phyloP scores from a whole-genome alignment of 2,888 invertebrate genomes.

The Notocelia uddmanniana region DNA sequence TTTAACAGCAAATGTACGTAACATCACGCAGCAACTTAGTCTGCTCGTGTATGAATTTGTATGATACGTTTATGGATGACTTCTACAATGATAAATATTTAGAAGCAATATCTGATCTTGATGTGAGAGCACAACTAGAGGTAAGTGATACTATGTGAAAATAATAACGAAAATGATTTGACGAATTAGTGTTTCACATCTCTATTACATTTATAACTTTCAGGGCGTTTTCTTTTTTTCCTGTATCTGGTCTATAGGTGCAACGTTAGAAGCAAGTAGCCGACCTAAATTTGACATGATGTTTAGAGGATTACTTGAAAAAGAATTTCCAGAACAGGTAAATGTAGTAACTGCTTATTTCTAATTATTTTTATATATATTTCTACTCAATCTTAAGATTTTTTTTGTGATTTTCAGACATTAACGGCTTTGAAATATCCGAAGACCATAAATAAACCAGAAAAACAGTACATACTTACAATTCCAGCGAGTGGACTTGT shows the following conservation, averaged over 20 bases:
- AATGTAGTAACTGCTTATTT: background rate
- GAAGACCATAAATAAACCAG: constrained; percentile 85
- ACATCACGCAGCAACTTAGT: constrained; percentile 95
- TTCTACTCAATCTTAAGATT: background rate
- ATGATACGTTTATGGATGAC: constrained; percentile 95
- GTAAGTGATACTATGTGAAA: constrained; percentile 64
- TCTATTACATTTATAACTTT: constrained; percentile 49
- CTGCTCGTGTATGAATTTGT: constrained; percentile 92
- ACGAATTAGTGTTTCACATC: background rate
- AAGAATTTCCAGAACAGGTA: constrained; percentile 90
- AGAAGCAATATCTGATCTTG: constrained; percentile 90
- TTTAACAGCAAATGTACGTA: constrained; percentile 91
- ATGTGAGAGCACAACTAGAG: constrained; percentile 94
- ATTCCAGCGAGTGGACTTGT: constrained; percentile 94
- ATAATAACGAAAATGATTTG: background rate
- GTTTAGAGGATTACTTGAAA: constrained; percentile 93
- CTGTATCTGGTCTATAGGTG: constrained; percentile 96
- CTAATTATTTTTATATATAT: background rate
- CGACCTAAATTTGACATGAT: constrained; percentile 91
- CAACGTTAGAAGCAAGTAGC: constrained; percentile 90
- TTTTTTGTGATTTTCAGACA: constrained; percentile 62
- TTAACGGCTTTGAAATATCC: constrained; percentile 83
- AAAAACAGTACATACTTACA: constrained; percentile 93
- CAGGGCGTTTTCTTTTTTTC: constrained; percentile 97
- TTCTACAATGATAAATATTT: constrained; percentile 91